Percentiles rank a stretch among this genome's conserved stretches.
Evolutionary conservation across 2,113 vertebrate genomes (phyloP).

Genomic region (Oreochromis spilurus): DNA sequence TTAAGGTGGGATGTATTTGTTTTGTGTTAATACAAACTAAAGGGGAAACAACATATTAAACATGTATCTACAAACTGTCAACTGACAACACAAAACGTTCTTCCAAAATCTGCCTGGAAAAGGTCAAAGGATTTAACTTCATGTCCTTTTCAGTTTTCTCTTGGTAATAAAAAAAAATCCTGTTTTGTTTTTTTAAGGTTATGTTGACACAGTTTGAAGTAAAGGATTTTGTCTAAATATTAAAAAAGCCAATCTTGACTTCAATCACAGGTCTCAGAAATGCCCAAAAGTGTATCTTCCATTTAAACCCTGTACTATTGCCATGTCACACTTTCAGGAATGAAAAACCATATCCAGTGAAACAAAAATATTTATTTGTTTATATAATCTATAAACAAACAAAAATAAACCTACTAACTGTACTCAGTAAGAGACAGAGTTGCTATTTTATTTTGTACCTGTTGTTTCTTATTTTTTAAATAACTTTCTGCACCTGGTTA

Average conservation of each 20-base stretch:
- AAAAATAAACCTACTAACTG: not conserved
- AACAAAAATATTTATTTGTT: not conserved
- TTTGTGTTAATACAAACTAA: not conserved
- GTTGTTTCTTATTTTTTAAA: not conserved
- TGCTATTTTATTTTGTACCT: not conserved
- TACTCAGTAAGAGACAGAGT: not conserved
- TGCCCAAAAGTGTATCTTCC: not conserved
- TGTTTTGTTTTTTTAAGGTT: rapidly evolving
- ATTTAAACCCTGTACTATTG: not conserved
- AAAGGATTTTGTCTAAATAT: not conserved
- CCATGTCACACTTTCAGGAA: not conserved
- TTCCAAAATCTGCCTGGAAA: not conserved
- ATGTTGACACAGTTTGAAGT: not conserved
- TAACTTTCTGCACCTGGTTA: not conserved
- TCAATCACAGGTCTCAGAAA: rapidly evolving
- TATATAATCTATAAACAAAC: not conserved
- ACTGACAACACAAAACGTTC: not conserved
- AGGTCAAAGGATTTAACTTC: not conserved
- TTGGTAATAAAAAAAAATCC: not conserved
- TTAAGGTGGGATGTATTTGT: rapidly evolving
- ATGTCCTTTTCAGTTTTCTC: not conserved
- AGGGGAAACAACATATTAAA: not conserved
- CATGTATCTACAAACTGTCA: not conserved
- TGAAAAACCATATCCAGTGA: not conserved
- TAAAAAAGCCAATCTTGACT: not conserved